phyloP scores from a whole-genome alignment of 1,140 invertebrate species.

The Drosophila ananassae region DNA sequence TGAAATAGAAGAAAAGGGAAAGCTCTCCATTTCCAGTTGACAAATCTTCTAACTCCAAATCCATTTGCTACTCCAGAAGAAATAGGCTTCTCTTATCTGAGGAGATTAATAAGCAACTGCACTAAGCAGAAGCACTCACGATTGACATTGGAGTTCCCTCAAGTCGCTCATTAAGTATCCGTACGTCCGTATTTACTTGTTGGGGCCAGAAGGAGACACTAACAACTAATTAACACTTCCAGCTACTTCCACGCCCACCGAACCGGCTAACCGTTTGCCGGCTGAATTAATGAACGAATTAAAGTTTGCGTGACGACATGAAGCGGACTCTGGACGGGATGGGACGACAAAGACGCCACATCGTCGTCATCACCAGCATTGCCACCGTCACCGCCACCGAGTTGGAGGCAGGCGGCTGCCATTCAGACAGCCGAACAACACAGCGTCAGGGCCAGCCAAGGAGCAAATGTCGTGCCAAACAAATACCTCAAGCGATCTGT shows the following conservation, averaged over 20 bases:
- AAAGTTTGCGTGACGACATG: constrained; percentile 79
- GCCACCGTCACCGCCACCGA: constrained; percentile 28
- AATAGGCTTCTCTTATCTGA: constrained; percentile 32
- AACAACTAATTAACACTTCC: constrained; percentile 82
- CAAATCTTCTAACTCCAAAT: constrained; percentile 12
- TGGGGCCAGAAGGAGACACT: constrained; percentile 49
- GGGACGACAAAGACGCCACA: constrained; percentile 29
- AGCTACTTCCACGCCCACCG: constrained; percentile 77
- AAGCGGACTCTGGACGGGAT: constrained; percentile 38
- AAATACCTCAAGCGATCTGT: constrained; percentile 69
- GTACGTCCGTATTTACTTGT: neutral
- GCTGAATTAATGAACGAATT: constrained; percentile 79
- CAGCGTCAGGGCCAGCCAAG: constrained; percentile 31
- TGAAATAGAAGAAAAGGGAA: too few relatives aligned
- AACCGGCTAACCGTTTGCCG: constrained; percentile 69
- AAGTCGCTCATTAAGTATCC: constrained; percentile 53
- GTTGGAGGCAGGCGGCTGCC: constrained; percentile 24
- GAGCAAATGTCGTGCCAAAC: constrained; percentile 78
- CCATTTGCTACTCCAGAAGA: constrained; percentile 11
- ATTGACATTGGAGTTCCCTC: constrained; percentile 52
- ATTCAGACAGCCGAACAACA: constrained; percentile 18
- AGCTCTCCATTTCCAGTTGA: constrained; percentile 9
- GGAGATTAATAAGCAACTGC: constrained; percentile 42
- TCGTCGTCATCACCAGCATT: constrained; percentile 35
- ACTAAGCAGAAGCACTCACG: constrained; percentile 51